A percentile compares a stretch with the other conserved stretches of the same genome.
Evolutionary conservation across 2,797 vertebrate genomes (phyloP).

Genomic region (Lerista edwardsae): DNA sequence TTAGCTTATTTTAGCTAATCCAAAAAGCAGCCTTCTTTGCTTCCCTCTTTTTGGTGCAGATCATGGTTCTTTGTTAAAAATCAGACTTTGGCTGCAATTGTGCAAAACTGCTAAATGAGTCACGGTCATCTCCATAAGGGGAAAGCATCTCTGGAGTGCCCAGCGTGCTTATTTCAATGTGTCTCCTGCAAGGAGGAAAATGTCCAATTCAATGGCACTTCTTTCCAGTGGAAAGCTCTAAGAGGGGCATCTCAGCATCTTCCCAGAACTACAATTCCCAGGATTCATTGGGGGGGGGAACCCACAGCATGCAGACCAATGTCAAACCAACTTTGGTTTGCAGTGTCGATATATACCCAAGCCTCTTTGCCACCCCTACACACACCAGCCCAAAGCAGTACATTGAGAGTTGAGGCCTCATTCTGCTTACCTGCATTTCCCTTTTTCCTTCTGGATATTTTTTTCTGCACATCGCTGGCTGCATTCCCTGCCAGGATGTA

Average conservation of each 20-base stretch:
- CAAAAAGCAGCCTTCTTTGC: background rate
- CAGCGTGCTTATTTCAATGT: background rate
- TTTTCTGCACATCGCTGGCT: conserved; percentile 84
- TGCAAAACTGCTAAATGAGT: background rate
- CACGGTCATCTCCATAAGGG: background rate
- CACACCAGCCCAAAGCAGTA: background rate
- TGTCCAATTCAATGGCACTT: background rate
- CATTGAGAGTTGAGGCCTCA: background rate
- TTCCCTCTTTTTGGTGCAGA: background rate
- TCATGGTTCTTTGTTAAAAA: background rate
- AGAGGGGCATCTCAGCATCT: background rate
- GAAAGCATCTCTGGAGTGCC: background rate
- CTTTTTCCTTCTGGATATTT: conserved; percentile 85
- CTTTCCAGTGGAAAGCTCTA: background rate
- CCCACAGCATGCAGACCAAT: no score
- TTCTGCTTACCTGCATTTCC: conserved; percentile 88
- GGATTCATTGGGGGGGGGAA: background rate
- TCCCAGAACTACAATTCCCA: background rate
- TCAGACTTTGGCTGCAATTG: background rate
- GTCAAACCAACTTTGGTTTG: background rate
- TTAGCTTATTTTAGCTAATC: background rate
- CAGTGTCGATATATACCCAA: background rate
- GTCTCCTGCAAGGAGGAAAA: background rate
- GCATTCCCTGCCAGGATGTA: conserved; percentile 80
- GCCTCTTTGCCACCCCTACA: background rate